Conservation (phyloP, 2,113 vertebrate genomes). For the Gulo gulo region DNA sequence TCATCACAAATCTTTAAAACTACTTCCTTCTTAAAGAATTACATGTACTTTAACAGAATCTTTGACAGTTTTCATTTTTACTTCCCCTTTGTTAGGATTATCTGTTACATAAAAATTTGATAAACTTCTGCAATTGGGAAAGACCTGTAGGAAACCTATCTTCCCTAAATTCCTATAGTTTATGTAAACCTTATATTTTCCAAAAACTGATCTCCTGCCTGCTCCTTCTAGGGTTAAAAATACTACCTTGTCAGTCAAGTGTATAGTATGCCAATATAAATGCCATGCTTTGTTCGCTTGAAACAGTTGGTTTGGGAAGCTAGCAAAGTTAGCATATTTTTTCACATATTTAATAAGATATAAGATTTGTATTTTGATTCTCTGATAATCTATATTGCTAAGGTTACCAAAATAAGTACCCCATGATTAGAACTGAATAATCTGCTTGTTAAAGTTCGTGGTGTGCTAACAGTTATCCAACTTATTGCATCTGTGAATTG, state of each 20-base stretch:
- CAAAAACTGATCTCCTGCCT: background rate
- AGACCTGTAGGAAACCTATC: background rate
- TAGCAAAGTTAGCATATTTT: slow-evolving; percentile 29
- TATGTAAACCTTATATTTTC: background rate
- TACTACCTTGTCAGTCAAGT: background rate
- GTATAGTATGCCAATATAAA: background rate
- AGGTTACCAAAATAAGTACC: background rate
- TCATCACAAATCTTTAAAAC: background rate
- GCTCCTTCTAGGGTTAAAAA: background rate
- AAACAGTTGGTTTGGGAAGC: background rate
- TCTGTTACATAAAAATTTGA: background rate
- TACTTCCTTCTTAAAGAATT: slow-evolving; percentile 25
- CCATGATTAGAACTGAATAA: background rate
- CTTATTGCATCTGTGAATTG: slow-evolving; percentile 36
- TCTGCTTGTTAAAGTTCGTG: slow-evolving; percentile 7
- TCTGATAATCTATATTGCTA: background rate
- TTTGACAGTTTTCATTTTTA: slow-evolving; percentile 6
- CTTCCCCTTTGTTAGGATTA: background rate
- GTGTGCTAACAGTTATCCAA: background rate
- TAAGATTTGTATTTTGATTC: slow-evolving; percentile 8
- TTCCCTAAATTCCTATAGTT: background rate
- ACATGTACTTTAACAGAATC: background rate
- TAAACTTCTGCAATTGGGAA: background rate
- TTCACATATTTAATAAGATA: slow-evolving; percentile 26
- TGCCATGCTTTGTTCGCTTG: slow-evolving; percentile 13